Percentiles rank a stretch among this genome's conserved stretches.
Conservation (phyloP, 2,797 vertebrate species). For the Hapalemur alaotrensis region DNA sequence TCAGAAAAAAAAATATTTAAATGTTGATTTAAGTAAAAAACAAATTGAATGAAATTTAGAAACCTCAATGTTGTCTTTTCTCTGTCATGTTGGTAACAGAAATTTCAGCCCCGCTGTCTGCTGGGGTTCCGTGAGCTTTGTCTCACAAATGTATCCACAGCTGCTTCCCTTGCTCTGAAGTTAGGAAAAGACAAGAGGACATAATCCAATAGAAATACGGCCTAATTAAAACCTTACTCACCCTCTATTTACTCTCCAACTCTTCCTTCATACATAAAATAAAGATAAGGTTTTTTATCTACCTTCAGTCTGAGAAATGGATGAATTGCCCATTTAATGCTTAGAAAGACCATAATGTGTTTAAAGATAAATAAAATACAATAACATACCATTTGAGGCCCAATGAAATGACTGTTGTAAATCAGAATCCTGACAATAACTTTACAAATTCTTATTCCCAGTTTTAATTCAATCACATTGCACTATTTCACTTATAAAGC, state of each 20-base stretch:
- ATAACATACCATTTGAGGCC: neutral
- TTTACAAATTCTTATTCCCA: neutral
- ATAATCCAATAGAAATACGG: neutral
- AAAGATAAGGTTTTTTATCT: neutral
- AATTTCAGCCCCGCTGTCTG: accelerated
- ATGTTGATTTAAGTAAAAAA: neutral
- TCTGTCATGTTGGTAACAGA: neutral
- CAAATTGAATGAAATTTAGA: neutral
- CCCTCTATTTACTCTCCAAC: neutral
- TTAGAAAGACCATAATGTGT: neutral
- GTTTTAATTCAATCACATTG: neutral
- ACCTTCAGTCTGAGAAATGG: neutral
- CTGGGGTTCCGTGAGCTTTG: neutral
- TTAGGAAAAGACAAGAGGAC: neutral
- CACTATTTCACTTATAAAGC: neutral
- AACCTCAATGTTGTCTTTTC: neutral
- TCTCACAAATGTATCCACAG: neutral
- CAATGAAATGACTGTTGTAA: conserved; percentile 18
- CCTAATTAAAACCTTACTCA: neutral
- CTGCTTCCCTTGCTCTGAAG: neutral
- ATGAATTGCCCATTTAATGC: neutral
- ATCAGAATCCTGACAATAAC: neutral
- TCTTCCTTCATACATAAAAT: neutral
- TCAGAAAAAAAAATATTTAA: neutral
- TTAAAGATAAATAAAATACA: conserved; percentile 33